Evolutionary conservation across 1,140 invertebrate genomes (phyloP).

Genomic region (Heliconius hewitsoni): DNA sequence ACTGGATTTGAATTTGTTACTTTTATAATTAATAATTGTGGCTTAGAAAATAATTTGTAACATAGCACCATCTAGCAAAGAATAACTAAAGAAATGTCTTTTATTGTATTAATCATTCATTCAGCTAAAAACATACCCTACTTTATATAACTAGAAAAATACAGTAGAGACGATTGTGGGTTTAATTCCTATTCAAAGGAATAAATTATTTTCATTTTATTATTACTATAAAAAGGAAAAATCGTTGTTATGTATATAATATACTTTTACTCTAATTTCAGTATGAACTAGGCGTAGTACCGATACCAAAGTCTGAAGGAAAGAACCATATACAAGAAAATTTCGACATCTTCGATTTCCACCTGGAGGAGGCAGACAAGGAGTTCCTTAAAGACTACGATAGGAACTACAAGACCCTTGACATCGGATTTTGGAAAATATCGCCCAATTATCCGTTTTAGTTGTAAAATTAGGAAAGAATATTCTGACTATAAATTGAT

Average conservation of each 20-base stretch:
- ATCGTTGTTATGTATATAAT: too few species aligned
- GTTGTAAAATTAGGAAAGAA: background rate
- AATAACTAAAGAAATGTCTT: background rate
- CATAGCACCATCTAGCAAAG: background rate
- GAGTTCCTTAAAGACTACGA: constrained; percentile 83
- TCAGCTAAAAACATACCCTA: background rate
- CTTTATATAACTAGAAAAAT: too few species aligned
- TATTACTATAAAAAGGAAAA: too few species aligned
- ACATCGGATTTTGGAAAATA: background rate
- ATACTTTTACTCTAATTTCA: constrained; percentile 51
- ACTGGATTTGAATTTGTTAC: too few species aligned
- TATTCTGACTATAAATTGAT: background rate
- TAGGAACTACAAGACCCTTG: constrained; percentile 71
- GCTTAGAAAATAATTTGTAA: background rate
- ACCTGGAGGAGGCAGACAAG: constrained; percentile 84
- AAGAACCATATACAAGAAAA: constrained; percentile 89
- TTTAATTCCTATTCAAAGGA: background rate
- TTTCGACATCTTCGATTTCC: constrained; percentile 89
- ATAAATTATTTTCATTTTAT: too few species aligned
- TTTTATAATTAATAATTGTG: too few species aligned
- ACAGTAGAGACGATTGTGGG: too few species aligned
- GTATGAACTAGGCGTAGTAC: constrained; percentile 88
- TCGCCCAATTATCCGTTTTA: constrained; percentile 38
- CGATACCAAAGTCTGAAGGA: constrained; percentile 92
- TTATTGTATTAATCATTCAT: background rate